Conservation (phyloP, 2,113 vertebrate genomes). For the Coregonus clupeaformis region DNA sequence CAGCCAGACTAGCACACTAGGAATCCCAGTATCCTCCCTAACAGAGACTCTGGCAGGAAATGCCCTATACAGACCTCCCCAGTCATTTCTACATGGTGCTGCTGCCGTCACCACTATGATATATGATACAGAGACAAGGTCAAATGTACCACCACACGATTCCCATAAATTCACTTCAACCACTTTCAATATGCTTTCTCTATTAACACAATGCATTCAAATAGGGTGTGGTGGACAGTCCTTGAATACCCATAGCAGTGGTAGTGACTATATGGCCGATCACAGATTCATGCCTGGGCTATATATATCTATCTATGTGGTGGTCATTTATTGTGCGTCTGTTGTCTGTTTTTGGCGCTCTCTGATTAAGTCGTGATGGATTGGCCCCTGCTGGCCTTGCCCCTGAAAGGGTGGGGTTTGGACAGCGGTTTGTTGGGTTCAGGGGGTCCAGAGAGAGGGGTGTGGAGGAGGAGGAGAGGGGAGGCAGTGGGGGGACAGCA, state of each 20-base stretch:
- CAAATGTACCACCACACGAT: background rate
- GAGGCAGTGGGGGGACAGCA: constrained; percentile 42
- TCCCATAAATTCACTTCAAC: background rate
- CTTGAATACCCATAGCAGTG: background rate
- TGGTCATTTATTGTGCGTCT: background rate
- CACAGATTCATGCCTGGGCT: background rate
- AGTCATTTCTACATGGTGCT: too few relatives aligned
- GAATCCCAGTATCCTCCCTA: background rate
- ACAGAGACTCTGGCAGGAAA: too few relatives aligned
- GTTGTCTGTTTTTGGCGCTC: background rate
- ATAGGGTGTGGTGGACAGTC: background rate
- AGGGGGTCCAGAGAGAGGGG: constrained; percentile 59
- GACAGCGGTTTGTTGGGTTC: constrained; percentile 9
- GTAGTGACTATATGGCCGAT: background rate
- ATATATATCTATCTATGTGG: background rate
- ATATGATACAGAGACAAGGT: background rate
- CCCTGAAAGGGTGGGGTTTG: constrained; percentile 16
- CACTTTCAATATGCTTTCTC: background rate
- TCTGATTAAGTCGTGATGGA: constrained; percentile 65
- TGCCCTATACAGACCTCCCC: too few relatives aligned
- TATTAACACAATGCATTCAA: too few relatives aligned
- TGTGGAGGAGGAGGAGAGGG: constrained; percentile 33
- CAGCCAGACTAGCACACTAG: background rate
- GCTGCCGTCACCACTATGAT: background rate
- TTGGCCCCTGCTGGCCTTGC: constrained; percentile 41